Evolutionary conservation across 2,888 invertebrate species (phyloP).

Genomic region (Caenorhabditis japonica): DNA sequence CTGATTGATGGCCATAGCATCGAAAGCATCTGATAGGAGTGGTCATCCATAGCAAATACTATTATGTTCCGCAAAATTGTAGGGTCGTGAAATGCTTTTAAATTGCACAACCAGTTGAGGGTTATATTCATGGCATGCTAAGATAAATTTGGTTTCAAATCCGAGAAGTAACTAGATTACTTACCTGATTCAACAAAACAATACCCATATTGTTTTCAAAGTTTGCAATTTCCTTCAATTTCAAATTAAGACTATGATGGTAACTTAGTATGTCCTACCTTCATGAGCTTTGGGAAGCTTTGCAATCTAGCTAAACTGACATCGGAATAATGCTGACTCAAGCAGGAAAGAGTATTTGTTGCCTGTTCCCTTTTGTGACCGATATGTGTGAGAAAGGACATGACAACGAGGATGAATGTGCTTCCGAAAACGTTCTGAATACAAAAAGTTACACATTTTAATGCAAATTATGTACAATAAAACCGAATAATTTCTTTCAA

Average conservation of each 20-base stretch:
- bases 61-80: slow-evolving; percentile 57
- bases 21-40: slow-evolving; percentile 58
- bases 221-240: slow-evolving; percentile 35
- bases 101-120: slow-evolving; percentile 74
- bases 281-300: slow-evolving; percentile 45
- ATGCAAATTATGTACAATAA: background rate
- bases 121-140: slow-evolving; percentile 75
- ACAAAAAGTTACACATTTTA: background rate
- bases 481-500: background rate
- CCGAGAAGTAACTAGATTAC: background rate
- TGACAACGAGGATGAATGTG: slow-evolving; percentile 26
- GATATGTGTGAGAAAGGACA: slow-evolving; percentile 47
- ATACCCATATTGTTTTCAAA: slow-evolving; percentile 46
- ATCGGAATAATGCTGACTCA: slow-evolving; percentile 42
- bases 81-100: slow-evolving; percentile 53
- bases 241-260: background rate
- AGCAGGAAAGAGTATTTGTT: slow-evolving; percentile 32
- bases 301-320: slow-evolving; percentile 47
- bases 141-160: slow-evolving; percentile 9
- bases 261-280: too few species aligned
- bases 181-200: slow-evolving; percentile 48
- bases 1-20: slow-evolving; percentile 63
- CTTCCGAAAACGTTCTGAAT: slow-evolving; percentile 47
- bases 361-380: slow-evolving; percentile 54
- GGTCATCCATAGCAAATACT: slow-evolving; percentile 68